Base-by-base conservation (phyloP, 2,888 invertebrate species). In the Pimpla rufipes region DNA sequence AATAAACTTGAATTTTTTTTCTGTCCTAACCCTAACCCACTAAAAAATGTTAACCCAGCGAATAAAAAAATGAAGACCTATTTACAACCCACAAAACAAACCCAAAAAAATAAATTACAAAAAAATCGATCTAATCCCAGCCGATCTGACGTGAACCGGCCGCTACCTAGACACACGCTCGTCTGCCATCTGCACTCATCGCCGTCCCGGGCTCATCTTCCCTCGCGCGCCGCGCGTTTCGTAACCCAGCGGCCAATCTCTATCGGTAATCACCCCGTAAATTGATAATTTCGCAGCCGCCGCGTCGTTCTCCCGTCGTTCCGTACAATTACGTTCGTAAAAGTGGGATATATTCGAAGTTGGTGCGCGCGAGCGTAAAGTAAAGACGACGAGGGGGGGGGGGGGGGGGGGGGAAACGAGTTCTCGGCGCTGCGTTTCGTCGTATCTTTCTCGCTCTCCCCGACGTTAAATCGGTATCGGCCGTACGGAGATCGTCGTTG, bases 191-290 rank as follows among this genome's bases (percentile, higher is more conserved):
- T 42, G 66, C 13, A 66, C 66, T 42, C 42, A 45, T 45, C 42
- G 66, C 42, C 66, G 21, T 62, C 73, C 5, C 29, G 29, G 8
- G 18, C 62, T 62, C 18, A 55, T 64, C 73, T 78, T 50, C 40
- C 42, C 71, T 52, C 47, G 18, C n/a, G n/a, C n/a, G n/a, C n/a
- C n/a, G n/a, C n/a, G 37, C 18, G 62, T 83, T 80, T 83, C 83
- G 77, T 77, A 74, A 83, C 79, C 35, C 76, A 55, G 55, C 62
- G 68, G 55, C 74, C 70, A 75, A 70, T 83, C 79, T 83, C 79
- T 77, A 80, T 80, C 77, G 80, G 83, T 80, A 80, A 83, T 83
- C 83, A 52, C 55, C 77, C 62, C 80, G 83, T 83, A 83, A 83
- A 83, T 83, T 83, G 80, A 80, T 83, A 55, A 79, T 79, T 79